Conservation (phyloP, 2,888 invertebrate species). For the Euplagia quadripunctaria region DNA sequence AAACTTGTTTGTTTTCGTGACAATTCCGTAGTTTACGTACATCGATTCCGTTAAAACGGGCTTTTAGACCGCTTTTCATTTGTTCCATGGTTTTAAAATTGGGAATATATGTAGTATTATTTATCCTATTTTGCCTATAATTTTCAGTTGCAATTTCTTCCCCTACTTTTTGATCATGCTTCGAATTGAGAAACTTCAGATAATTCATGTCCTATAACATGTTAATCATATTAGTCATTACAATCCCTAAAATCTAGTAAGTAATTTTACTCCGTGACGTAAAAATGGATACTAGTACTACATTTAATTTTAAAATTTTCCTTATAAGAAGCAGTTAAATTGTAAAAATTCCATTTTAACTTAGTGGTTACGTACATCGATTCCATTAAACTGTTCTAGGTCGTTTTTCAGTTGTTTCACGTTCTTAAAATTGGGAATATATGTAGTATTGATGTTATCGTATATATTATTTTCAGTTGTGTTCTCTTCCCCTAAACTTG, state of each 20-base stretch:
- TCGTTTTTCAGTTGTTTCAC: constrained; percentile 1
- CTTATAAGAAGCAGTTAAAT: background rate
- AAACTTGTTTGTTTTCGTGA: background rate
- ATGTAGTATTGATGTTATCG: background rate
- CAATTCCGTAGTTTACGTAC: background rate
- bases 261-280: background rate
- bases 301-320: background rate
- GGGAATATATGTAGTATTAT: background rate
- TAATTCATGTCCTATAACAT: constrained; percentile 15
- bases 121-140: background rate
- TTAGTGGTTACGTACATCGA: background rate
- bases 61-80: constrained; percentile 3
- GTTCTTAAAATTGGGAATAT: background rate
- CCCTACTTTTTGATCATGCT: background rate
- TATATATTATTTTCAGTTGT: background rate
- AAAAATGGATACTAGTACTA: background rate
- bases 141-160: background rate
- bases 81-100: background rate
- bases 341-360: background rate
- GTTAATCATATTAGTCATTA: constrained; percentile 3
- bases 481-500: background rate
- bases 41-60: background rate
- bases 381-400: background rate
- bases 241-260: background rate
- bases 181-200: background rate